Base-by-base conservation (phyloP, 2,113 vertebrate species). In the Steatornis caripensis region DNA sequence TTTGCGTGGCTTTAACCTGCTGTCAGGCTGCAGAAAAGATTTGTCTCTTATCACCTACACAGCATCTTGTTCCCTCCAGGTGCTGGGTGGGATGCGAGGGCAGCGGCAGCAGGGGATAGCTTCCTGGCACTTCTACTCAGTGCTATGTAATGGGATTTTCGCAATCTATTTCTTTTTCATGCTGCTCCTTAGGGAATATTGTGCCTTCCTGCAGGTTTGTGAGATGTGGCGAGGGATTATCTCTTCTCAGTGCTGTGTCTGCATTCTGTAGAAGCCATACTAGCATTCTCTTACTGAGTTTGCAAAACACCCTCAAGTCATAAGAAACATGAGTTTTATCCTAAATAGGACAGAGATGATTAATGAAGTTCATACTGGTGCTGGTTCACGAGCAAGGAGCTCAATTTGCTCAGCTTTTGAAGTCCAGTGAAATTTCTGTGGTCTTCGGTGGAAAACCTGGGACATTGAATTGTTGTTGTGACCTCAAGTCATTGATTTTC, bases 401-500 rank as follows among this genome's bases (percentile, higher is more conserved):
- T 78, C 26, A 9, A 10, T 88, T 91, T 79, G n/a, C 26, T 90
- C 66, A 26, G 74, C 37, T 82, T 65, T 57, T 54, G 32, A 60
- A 87, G 54, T 54, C 43, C 58, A 48, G 30, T 8, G 46, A 75
- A 4, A 13, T 70, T 74, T 75, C 71, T 62, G 54, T 46, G 48
- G 45, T 21, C 37, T 76, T 37, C 27, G 49, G 54, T 70, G 71
- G 37, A 80, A 95, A 94, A 89, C 66, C 0, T 16, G 32, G 49
- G 49, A 53, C 3, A 4, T 5, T 24, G 46, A 53, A 74, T 70
- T 72, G 32, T 64, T 72, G 36, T 83, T 60, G 22, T 2, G 4
- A 27, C 46, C 49, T 80, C 66, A 69, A 81, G 29, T 72, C 29
- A 46, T 83, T 74, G 70, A 66, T 94, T 90, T 91, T 78, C 87